Conservation (phyloP, 2,797 vertebrate species). For the Hippopotamyrus pictus region DNA sequence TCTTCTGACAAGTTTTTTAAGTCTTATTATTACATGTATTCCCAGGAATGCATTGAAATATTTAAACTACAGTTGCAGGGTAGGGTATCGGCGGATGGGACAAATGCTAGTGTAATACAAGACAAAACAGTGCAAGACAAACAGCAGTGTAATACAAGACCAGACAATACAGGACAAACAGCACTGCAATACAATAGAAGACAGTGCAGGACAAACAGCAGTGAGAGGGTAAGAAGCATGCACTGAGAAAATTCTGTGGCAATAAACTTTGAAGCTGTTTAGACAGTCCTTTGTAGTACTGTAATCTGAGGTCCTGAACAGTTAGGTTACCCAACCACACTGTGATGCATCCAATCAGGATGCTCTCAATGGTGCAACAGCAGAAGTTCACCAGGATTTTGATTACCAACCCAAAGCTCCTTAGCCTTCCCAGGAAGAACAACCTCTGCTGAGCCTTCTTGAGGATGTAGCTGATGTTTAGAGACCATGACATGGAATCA, state of each 20-base stretch:
- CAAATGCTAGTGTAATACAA: not conserved
- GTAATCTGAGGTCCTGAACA: not conserved
- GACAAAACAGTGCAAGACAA: not conserved
- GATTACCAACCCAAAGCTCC: not conserved
- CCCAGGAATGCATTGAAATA: not conserved
- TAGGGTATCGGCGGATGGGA: not conserved
- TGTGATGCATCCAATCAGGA: not conserved
- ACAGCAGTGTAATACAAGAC: not conserved
- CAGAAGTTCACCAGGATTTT: too few relatives aligned
- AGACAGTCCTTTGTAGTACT: not conserved
- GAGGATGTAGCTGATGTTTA: not conserved
- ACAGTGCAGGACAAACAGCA: too few relatives aligned
- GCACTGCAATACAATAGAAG: not conserved
- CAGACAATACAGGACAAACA: not conserved
- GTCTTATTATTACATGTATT: not conserved
- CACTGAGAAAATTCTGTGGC: not conserved
- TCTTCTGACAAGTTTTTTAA: not conserved
- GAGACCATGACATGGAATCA: not conserved
- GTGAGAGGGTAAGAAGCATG: too few relatives aligned
- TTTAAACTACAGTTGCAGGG: not conserved
- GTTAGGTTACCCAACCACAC: too few relatives aligned
- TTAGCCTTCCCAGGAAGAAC: not conserved
- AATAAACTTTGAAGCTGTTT: not conserved
- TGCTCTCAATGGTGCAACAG: not conserved
- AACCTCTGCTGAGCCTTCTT: not conserved